phyloP scores from a whole-genome alignment of 35 echinoderm and acorn worm genomes.

The Strongylocentrotus purpuratus region DNA sequence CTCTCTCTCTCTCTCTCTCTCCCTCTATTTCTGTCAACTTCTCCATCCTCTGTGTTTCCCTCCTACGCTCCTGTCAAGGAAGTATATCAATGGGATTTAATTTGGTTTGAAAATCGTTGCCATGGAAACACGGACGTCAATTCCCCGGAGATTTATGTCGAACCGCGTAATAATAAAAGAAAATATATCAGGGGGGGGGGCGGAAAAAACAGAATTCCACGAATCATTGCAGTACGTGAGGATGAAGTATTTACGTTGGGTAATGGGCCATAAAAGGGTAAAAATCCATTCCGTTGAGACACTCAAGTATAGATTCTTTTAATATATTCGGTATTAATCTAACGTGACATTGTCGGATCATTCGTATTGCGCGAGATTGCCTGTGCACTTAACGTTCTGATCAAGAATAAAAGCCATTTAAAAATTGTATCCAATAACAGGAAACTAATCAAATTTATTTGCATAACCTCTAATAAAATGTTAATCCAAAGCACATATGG shows the following conservation, averaged over 20 bases:
- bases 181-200: neutral
- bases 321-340: too few relatives aligned
- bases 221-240: neutral
- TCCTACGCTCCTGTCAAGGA: neutral
- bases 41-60: neutral
- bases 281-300: too few relatives aligned
- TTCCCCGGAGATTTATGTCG: neutral
- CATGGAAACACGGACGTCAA: constrained; percentile 1
- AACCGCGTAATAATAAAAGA: neutral
- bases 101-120: neutral
- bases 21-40: neutral
- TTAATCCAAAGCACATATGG: too few relatives aligned
- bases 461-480: too few relatives aligned
- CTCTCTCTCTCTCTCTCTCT: neutral
- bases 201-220: neutral
- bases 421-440: too few relatives aligned
- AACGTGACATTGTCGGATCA: too few relatives aligned
- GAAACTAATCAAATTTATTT: too few relatives aligned
- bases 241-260: neutral
- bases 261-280: neutral
- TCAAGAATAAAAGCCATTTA: too few relatives aligned
- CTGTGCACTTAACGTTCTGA: too few relatives aligned
- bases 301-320: too few relatives aligned
- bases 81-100: neutral
- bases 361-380: too few relatives aligned